Evolutionary conservation across 2,888 invertebrate genomes (phyloP).

Genomic region (Pterostichus madidus): DNA sequence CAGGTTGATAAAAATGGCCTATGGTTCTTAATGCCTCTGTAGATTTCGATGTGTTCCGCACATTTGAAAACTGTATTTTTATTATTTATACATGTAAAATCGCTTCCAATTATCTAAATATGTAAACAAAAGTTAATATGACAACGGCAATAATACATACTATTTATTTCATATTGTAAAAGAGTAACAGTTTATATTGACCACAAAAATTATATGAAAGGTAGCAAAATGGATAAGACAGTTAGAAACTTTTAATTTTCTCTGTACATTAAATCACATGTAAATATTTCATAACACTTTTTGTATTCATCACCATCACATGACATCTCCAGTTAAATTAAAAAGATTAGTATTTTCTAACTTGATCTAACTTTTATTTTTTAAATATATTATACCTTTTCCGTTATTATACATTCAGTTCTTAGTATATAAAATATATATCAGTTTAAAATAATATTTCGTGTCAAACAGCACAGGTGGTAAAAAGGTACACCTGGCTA

Average conservation of each 20-base stretch:
- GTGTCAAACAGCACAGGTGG: neutral
- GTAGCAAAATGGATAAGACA: slow-evolving; percentile 55
- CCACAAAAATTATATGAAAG: slow-evolving; percentile 25
- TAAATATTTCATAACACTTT: slow-evolving; percentile 66
- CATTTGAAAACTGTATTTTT: slow-evolving; percentile 38
- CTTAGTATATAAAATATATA: no score
- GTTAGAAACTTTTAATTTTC: slow-evolving; percentile 46
- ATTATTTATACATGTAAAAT: slow-evolving; percentile 38
- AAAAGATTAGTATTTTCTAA: slow-evolving; percentile 67
- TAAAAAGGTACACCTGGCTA: slow-evolving; percentile 22
- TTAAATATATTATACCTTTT: neutral
- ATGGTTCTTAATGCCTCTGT: slow-evolving; percentile 41
- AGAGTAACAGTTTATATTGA: slow-evolving; percentile 33
- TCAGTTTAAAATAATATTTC: no score
- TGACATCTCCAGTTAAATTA: slow-evolving; percentile 65
- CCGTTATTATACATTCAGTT: slow-evolving; percentile 1
- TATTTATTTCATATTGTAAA: slow-evolving; percentile 45
- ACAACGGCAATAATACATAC: slow-evolving; percentile 54
- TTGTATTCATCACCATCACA: slow-evolving; percentile 65
- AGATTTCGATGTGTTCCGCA: slow-evolving; percentile 35
- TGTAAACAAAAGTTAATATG: slow-evolving; percentile 31
- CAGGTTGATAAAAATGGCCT: slow-evolving; percentile 27
- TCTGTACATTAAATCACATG: slow-evolving; percentile 67
- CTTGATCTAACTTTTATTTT: neutral
- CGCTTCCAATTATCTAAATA: slow-evolving; percentile 26